phyloP scores from a whole-genome alignment of 2,797 vertebrate genomes.

The Spheniscus humboldti region DNA sequence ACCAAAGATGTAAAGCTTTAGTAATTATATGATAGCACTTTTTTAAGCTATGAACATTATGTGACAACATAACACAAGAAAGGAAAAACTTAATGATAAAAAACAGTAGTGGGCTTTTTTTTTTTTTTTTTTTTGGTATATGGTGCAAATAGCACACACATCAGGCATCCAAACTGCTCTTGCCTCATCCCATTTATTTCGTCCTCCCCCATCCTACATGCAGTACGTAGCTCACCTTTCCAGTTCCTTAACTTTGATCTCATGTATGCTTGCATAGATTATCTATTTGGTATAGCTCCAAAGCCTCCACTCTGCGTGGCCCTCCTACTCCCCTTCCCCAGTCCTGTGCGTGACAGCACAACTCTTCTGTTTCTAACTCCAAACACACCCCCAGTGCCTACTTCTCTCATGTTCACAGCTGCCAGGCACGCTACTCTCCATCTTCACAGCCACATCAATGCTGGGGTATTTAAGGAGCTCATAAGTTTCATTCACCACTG shows the following conservation, averaged over 20 bases:
- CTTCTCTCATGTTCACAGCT: background rate
- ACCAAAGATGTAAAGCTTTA: background rate
- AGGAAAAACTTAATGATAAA: background rate
- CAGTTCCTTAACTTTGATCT: background rate
- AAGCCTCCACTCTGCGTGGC: background rate
- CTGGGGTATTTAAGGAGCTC: background rate
- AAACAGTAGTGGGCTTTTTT: background rate
- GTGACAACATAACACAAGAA: background rate
- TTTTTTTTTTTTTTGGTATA: background rate
- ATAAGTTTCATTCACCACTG: background rate
- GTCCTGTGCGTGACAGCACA: background rate
- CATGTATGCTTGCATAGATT: background rate
- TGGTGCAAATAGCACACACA: background rate
- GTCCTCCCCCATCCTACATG: background rate
- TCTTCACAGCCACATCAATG: background rate
- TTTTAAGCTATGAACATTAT: background rate
- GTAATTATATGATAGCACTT: background rate
- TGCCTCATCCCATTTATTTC: background rate
- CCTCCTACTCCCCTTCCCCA: background rate
- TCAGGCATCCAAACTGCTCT: background rate
- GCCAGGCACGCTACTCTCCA: background rate
- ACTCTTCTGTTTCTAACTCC: background rate
- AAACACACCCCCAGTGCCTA: background rate
- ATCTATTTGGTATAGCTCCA: background rate
- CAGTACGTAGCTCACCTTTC: background rate